phyloP scores from a whole-genome alignment of 2,113 vertebrate genomes.

The Scalopus aquaticus region DNA sequence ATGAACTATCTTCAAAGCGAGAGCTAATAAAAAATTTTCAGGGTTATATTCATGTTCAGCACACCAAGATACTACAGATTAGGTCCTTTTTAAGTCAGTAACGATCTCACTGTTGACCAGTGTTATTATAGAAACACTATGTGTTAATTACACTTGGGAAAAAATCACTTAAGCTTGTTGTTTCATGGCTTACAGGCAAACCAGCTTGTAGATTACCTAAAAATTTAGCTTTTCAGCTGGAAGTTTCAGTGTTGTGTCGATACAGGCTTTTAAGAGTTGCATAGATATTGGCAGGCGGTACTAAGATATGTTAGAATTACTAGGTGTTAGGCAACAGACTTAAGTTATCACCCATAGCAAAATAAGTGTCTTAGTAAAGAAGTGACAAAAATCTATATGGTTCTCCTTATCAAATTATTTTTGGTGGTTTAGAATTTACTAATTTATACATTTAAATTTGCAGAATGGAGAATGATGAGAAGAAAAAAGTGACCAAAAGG shows the following conservation, averaged over 20 bases:
- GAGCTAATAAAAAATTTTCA: too few species aligned
- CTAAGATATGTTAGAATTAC: constrained; percentile 50
- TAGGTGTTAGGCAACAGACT: constrained; percentile 38
- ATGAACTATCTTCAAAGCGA: too few species aligned
- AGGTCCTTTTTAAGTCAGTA: too few species aligned
- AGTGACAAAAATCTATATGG: constrained; percentile 26
- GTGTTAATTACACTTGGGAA: constrained; percentile 53
- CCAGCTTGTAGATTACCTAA: constrained; percentile 51
- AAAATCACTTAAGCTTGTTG: constrained; percentile 47
- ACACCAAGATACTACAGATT: too few species aligned
- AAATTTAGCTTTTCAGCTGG: constrained; percentile 51
- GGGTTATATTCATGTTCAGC: too few species aligned
- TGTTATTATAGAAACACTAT: constrained; percentile 64
- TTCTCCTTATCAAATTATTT: constrained; percentile 29
- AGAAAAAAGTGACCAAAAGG: constrained; percentile 23
- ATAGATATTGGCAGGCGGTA: constrained; percentile 30
- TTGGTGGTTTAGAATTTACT: constrained; percentile 39
- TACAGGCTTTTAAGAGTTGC: constrained; percentile 47
- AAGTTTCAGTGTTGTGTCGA: constrained; percentile 53
- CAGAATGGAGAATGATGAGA: background rate
- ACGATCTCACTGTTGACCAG: too few species aligned
- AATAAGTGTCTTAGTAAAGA: constrained; percentile 52
- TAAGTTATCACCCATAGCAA: constrained; percentile 33
- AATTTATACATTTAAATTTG: constrained; percentile 28
- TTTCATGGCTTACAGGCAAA: constrained; percentile 52